phyloP scores from a whole-genome alignment of 2,888 invertebrate species.

The Allophyes oxyacanthae region DNA sequence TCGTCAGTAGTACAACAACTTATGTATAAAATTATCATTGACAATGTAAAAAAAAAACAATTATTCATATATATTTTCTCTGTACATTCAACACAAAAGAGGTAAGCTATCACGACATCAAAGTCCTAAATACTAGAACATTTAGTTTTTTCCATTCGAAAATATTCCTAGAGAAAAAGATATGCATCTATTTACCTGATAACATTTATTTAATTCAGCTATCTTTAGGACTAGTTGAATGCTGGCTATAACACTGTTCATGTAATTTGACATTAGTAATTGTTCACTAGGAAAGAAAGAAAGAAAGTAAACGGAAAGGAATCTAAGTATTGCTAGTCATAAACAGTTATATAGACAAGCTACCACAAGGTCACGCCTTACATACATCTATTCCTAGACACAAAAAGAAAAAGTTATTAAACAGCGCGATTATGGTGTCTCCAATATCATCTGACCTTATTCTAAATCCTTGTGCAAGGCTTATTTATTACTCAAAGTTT shows the following conservation, averaged over 20 bases:
- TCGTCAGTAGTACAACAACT: constrained; percentile 56
- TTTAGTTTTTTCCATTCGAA: constrained; percentile 81
- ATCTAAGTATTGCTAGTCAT: constrained; percentile 55
- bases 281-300: constrained; percentile 40
- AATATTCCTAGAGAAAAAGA: constrained; percentile 88
- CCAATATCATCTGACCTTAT: constrained; percentile 59
- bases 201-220: constrained; percentile 80
- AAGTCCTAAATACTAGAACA: constrained; percentile 83
- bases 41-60: constrained; percentile 42
- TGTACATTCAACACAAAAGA: constrained; percentile 70
- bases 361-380: constrained; percentile 76
- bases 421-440: constrained; percentile 66
- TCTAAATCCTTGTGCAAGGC: constrained; percentile 69
- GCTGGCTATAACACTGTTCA: constrained; percentile 79
- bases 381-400: constrained; percentile 76
- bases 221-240: constrained; percentile 72
- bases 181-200: constrained; percentile 88
- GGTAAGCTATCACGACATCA: constrained; percentile 85
- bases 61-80: constrained; percentile 51
- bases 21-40: constrained; percentile 20
- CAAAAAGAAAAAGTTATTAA: constrained; percentile 58
- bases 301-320: constrained; percentile 36
- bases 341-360: constrained; percentile 74
- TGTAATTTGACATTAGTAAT: constrained; percentile 58
- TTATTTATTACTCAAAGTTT: constrained; percentile 57